phyloP scores from a whole-genome alignment of 2,113 vertebrate species.

The Lampris megalopsis region DNA sequence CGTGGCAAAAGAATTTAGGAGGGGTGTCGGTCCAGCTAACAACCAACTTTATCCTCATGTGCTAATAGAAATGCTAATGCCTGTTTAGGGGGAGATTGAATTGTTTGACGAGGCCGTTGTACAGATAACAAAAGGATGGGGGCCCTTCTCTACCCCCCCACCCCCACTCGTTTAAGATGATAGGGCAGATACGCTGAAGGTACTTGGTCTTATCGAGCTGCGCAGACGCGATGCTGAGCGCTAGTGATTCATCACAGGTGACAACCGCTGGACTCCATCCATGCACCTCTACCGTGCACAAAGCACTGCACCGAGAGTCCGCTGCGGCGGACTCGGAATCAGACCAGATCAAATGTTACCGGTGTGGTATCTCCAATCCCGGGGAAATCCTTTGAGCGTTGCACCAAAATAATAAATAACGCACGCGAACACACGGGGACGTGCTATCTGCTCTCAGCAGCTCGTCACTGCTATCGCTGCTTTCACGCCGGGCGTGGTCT shows the following conservation, averaged over 20 bases:
- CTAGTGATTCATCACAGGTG: constrained; percentile 78
- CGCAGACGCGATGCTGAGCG: constrained; percentile 69
- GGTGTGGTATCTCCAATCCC: constrained; percentile 29
- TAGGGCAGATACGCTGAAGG: constrained; percentile 71
- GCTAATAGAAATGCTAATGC: constrained; percentile 82
- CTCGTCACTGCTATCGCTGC: constrained; percentile 70
- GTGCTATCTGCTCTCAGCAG: constrained; percentile 49
- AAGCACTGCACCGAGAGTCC: constrained; percentile 14
- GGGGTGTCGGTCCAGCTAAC: constrained; percentile 58
- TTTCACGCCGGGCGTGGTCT: constrained; percentile 29
- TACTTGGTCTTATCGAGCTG: constrained; percentile 72
- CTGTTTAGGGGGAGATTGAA: constrained; percentile 18
- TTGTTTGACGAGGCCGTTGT: constrained; percentile 42
- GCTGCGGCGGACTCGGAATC: constrained; percentile 3
- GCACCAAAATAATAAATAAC: constrained; percentile 31
- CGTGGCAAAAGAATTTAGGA: neutral
- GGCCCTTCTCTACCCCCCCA: constrained; percentile 11
- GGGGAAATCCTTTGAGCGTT: constrained; percentile 30
- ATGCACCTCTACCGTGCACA: constrained; percentile 37
- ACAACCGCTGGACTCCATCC: constrained; percentile 64
- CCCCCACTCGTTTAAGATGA: constrained; percentile 46
- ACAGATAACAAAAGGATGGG: constrained; percentile 28
- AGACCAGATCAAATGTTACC: constrained; percentile 46
- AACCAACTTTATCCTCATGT: constrained; percentile 59
- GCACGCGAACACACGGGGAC: constrained; percentile 6